phyloP scores from a whole-genome alignment of 2,888 invertebrate genomes.

The Arrhopalites spinosus region DNA sequence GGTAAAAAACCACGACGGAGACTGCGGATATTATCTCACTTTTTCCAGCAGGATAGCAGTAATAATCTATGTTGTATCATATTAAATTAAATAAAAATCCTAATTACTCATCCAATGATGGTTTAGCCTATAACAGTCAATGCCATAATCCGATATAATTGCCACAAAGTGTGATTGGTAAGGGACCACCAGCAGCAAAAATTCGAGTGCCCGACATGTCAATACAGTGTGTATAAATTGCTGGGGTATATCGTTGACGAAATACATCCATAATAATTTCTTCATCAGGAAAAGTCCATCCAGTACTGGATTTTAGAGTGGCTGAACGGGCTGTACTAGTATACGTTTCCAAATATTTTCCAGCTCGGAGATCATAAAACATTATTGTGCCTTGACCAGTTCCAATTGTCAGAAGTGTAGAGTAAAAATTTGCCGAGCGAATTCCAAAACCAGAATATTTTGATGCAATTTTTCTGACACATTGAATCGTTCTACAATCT shows the following conservation, averaged over 20 bases:
- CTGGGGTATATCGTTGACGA: slow-evolving; percentile 77
- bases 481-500: slow-evolving; percentile 84
- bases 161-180: slow-evolving; percentile 87
- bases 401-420: slow-evolving; percentile 88
- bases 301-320: slow-evolving; percentile 83
- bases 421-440: slow-evolving; percentile 87
- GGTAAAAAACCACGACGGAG: background rate
- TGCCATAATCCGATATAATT: slow-evolving; percentile 96
- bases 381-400: slow-evolving; percentile 84
- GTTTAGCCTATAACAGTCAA: slow-evolving; percentile 60
- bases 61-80: background rate
- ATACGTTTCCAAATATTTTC: slow-evolving; percentile 87
- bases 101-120: too few relatives aligned
- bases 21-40: background rate
- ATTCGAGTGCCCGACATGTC: slow-evolving; percentile 88
- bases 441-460: slow-evolving; percentile 89
- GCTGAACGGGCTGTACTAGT: slow-evolving; percentile 87
- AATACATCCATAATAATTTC: slow-evolving; percentile 53
- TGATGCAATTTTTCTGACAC: slow-evolving; percentile 76
- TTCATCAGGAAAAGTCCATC: slow-evolving; percentile 64
- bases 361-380: slow-evolving; percentile 91
- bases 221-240: slow-evolving; percentile 96
- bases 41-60: background rate
- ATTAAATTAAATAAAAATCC: background rate
- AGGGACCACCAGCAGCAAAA: slow-evolving; percentile 93